phyloP scores from a whole-genome alignment of 2,797 vertebrate genomes.

The Neomorphus geoffroyi region DNA sequence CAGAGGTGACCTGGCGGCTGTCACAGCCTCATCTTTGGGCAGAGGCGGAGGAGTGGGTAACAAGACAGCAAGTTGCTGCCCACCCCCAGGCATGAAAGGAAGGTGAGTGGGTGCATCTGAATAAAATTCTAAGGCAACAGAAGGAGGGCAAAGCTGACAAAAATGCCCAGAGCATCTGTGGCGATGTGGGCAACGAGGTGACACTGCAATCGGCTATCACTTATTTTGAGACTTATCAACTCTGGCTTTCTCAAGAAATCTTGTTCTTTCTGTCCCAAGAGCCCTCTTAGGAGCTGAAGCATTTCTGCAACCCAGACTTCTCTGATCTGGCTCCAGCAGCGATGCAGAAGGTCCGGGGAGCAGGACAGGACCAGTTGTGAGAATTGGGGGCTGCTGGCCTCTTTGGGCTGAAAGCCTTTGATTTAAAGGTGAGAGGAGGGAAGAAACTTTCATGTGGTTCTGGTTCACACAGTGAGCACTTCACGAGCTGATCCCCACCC shows the following conservation, averaged over 20 bases:
- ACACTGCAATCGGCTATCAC: neutral
- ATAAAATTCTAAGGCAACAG: neutral
- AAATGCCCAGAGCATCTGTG: constrained; percentile 19
- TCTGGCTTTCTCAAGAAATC: neutral
- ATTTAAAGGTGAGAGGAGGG: neutral
- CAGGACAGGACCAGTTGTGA: neutral
- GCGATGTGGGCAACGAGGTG: constrained; percentile 7
- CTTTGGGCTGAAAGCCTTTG: neutral
- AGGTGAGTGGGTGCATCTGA: neutral
- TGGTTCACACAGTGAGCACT: neutral
- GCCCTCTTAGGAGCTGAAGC: neutral
- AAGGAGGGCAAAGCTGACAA: constrained; percentile 24
- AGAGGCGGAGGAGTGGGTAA: neutral
- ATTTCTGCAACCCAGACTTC: neutral
- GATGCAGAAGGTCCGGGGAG: neutral
- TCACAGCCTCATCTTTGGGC: neutral
- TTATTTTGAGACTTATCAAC: neutral
- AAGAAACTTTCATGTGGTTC: neutral
- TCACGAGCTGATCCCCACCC: neutral
- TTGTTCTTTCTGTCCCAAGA: neutral
- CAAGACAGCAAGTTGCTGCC: neutral
- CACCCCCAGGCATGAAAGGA: neutral
- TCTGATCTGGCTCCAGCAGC: neutral
- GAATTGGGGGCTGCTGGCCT: neutral
- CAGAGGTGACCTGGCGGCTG: neutral